Evolutionary conservation across 2,888 invertebrate species (phyloP), one percentile per base, ranked within the genome.

Genomic region (Athalia cordata): DNA sequence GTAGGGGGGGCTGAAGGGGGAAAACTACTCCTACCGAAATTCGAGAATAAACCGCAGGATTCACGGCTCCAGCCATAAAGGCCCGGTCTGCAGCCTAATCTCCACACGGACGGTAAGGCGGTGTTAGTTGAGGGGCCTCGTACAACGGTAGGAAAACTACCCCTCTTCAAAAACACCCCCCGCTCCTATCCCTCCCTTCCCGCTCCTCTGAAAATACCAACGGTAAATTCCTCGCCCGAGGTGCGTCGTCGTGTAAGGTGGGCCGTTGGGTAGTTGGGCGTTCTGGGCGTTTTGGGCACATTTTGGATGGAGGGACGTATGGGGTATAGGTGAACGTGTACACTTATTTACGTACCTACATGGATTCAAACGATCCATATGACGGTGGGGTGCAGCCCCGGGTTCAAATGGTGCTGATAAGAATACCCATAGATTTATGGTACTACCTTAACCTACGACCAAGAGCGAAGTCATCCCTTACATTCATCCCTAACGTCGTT

Each of bases 31-130:
- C 45, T 62, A 52, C 49, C 77, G 65, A 81, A 81, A 81, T 81
- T 77, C 79, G 79, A 65, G 80, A 81, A 81, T 80, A 81, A 81
- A 81, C 81, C 80, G 77, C 81, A 78, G 79, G 78, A 80, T 81
- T 81, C 78, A 80, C 80, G 79, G 81, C 78, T 79, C 77, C 65
- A 59, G 81, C 79, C 80, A 80, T 81, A 80, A 81, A 81, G 81
- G 79, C 77, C 80, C 79, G 80, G 79, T 77, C 79, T 81, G 78
- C 29, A 29, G 29, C 80, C 79, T 81, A 81, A 83, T 84, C 82
- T 80, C 81, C 62, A 62, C 75, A 62, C 75, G 62, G 75, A 75
- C 75, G 59, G 57, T 59, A n/a, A 47, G 8, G n/a, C 29, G 13
- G 7, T 5, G 11, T 55, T 8, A 43, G 57, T 55, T 43, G 52